Conservation (phyloP, 1,140 invertebrate species). For the Euwallacea similis region DNA sequence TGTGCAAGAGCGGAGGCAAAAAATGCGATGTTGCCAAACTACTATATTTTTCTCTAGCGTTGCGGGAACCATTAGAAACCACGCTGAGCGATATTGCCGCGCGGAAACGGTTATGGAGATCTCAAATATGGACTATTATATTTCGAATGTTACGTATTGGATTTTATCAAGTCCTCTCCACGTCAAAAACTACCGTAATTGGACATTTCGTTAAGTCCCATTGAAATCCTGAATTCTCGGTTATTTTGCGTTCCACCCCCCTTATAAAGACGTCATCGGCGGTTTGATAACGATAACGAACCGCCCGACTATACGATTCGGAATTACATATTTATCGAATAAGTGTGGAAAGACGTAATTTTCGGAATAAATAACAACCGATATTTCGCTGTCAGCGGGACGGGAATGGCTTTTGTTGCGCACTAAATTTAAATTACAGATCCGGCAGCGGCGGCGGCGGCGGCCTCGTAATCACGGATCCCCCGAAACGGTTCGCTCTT, state of each 20-base stretch:
- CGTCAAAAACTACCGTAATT: too few relatives aligned
- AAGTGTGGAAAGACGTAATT: slow-evolving; percentile 10
- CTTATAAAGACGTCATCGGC: neutral
- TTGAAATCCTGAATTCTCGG: too few relatives aligned
- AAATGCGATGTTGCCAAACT: too few relatives aligned
- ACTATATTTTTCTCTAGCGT: too few relatives aligned
- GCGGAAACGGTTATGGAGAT: too few relatives aligned
- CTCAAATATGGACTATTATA: too few relatives aligned
- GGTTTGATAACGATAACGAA: slow-evolving; percentile 4
- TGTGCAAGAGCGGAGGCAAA: too few relatives aligned
- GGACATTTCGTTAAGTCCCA: too few relatives aligned
- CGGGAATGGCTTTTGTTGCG: slow-evolving; percentile 11
- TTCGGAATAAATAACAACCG: slow-evolving; percentile 9
- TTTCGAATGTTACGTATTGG: too few relatives aligned
- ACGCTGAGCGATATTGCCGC: too few relatives aligned
- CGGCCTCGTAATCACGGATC: neutral
- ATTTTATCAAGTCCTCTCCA: too few relatives aligned
- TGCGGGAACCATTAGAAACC: too few relatives aligned
- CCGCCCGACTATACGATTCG: neutral
- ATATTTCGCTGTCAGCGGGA: slow-evolving; percentile 5
- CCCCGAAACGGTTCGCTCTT: neutral
- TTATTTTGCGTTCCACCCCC: neutral
- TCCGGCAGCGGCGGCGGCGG: neutral
- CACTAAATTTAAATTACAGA: slow-evolving; percentile 17
- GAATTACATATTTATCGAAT: slow-evolving; percentile 6